These are phyloP conservation scores for Bubo bubo DNA, from an alignment of 2,113 vertebrate genomes.

Conservation along the genomic window DNA sequence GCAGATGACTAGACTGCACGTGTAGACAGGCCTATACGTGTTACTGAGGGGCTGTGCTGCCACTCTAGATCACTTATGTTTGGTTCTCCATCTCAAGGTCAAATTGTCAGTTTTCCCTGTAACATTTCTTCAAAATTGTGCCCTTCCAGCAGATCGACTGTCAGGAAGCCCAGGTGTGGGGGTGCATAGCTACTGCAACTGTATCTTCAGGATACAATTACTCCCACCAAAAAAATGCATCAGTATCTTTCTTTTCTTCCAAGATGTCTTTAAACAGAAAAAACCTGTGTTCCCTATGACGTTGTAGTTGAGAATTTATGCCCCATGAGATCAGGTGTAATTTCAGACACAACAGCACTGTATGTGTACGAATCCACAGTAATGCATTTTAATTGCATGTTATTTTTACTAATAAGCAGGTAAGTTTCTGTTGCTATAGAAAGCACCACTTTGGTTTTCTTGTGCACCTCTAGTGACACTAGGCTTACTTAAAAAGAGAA, in stretches of 20 bases:
- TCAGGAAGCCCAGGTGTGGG: background rate
- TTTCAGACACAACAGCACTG: background rate
- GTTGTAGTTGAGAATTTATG: background rate
- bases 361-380: background rate
- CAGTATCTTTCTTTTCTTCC: background rate
- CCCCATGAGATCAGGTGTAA: background rate
- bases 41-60: background rate
- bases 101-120: background rate
- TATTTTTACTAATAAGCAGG: background rate
- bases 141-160: background rate
- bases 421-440: background rate
- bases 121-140: background rate
- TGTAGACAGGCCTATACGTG: too few relatives aligned
- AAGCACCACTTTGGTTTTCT: background rate
- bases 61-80: too few relatives aligned
- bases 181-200: background rate
- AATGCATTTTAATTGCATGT: background rate
- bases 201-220: background rate
- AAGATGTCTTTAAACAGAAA: background rate
- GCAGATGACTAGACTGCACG: background rate
- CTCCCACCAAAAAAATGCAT: background rate
- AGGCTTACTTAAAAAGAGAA: background rate
- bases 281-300: accelerated
- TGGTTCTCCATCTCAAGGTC: background rate
- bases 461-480: background rate